Evolutionary conservation across 2,113 vertebrate genomes (phyloP).

Genomic region (Cygnus buccinator): DNA sequence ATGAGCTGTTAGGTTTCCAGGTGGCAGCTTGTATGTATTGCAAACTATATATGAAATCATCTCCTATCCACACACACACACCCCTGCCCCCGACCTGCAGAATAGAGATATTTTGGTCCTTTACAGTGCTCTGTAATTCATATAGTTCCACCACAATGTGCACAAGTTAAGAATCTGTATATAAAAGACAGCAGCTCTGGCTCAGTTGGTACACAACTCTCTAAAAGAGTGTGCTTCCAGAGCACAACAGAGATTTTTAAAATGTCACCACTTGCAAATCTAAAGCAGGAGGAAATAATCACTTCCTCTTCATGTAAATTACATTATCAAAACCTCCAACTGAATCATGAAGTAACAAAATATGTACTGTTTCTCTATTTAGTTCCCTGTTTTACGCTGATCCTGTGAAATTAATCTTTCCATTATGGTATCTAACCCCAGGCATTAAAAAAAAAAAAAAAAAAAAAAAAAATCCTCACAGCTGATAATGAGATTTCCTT

Average conservation of each 20-base stretch:
- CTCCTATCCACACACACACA: background rate
- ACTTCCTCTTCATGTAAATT: background rate
- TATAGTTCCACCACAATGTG: background rate
- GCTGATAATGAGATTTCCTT: background rate
- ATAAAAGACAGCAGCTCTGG: background rate
- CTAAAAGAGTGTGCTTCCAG: background rate
- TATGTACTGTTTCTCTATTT: background rate
- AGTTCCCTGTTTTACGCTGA: background rate
- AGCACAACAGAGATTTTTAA: background rate
- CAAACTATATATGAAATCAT: background rate
- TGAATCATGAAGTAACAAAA: background rate
- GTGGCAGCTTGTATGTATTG: background rate
- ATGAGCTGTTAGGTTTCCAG: background rate
- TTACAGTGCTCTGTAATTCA: background rate
- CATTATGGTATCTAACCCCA: background rate
- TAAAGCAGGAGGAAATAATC: background rate
- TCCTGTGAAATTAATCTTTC: background rate
- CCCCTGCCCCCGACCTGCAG: background rate
- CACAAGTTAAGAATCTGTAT: background rate
- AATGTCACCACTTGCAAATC: background rate
- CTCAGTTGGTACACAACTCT: accelerated
- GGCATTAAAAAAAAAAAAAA: background rate
- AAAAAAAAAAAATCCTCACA: background rate
- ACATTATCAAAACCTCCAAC: background rate
- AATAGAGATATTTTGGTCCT: background rate